Evolutionary conservation across 2,113 vertebrate genomes (phyloP).

Genomic region (Semnornis frantzii): DNA sequence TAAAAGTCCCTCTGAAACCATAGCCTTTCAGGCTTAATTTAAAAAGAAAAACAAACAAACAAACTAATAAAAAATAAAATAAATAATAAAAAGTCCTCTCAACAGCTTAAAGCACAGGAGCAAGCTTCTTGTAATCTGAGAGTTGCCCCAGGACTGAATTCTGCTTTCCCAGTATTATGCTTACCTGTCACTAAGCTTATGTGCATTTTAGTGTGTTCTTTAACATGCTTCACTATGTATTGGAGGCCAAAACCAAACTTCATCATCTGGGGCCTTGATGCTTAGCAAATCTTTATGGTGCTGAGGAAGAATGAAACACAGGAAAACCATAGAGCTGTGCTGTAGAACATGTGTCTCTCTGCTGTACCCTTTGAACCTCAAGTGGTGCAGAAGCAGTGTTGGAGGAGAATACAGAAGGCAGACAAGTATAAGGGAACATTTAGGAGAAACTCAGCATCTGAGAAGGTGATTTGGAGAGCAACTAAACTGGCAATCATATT

Average conservation of each 20-base stretch:
- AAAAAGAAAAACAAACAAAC: neutral
- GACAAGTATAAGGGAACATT: neutral
- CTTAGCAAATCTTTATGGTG: neutral
- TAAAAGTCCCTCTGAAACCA: neutral
- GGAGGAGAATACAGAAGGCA: neutral
- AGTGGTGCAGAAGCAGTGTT: rapidly evolving
- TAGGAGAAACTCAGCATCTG: neutral
- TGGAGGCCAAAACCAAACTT: neutral
- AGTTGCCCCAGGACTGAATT: neutral
- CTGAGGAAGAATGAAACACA: neutral
- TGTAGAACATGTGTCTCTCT: neutral
- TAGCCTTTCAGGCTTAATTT: neutral
- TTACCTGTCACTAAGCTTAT: neutral
- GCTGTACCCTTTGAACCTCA: neutral
- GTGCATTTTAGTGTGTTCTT: neutral
- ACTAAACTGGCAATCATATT: neutral
- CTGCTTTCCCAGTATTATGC: neutral
- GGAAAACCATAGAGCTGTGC: neutral
- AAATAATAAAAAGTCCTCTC: neutral
- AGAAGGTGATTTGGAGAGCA: neutral
- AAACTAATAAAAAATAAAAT: neutral
- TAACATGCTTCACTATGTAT: neutral
- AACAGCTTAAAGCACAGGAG: neutral
- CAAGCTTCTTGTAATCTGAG: neutral
- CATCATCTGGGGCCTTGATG: neutral